Conservation (phyloP, 2,888 invertebrate species). For the Patella pellucida region DNA sequence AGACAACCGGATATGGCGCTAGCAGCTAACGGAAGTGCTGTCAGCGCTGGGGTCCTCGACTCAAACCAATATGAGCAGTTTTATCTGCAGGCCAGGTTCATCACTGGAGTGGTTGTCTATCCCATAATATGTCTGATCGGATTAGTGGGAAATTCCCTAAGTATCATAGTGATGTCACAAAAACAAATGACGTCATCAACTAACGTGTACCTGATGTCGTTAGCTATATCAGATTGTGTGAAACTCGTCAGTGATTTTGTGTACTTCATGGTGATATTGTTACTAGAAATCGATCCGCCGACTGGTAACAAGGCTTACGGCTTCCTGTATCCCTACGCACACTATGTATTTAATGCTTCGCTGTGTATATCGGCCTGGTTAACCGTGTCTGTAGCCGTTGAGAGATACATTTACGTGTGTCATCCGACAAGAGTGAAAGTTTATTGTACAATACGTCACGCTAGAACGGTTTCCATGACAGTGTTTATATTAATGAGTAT, state of each 20-base stretch:
- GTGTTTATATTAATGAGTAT: conserved; percentile 62
- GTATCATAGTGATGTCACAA: conserved; percentile 62
- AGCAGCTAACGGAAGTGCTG: conserved; percentile 8
- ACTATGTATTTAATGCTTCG: conserved; percentile 65
- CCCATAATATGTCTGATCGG: conserved; percentile 65
- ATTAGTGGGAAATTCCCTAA: conserved; percentile 62
- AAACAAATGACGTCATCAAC: conserved; percentile 66
- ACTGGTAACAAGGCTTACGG: conserved; percentile 59
- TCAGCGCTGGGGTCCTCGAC: not conserved
- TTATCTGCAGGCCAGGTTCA: conserved; percentile 57
- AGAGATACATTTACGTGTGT: conserved; percentile 67
- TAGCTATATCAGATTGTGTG: conserved; percentile 65
- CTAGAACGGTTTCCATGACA: conserved; percentile 52
- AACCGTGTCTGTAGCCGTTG: conserved; percentile 67
- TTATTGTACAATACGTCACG: conserved; percentile 58
- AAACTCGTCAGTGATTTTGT: conserved; percentile 67
- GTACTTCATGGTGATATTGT: conserved; percentile 63
- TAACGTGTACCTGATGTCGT: conserved; percentile 63
- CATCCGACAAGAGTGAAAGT: conserved; percentile 61
- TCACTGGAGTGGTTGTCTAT: conserved; percentile 65
- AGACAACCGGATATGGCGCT: conserved; percentile 12
- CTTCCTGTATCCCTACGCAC: conserved; percentile 68
- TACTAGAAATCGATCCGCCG: conserved; percentile 49
- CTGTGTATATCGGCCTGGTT: conserved; percentile 66
- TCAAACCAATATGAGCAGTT: conserved; percentile 50